These are phyloP conservation scores for Grallaria varia DNA, from an alignment of 2,113 vertebrate genomes.

Conservation along the genomic window DNA sequence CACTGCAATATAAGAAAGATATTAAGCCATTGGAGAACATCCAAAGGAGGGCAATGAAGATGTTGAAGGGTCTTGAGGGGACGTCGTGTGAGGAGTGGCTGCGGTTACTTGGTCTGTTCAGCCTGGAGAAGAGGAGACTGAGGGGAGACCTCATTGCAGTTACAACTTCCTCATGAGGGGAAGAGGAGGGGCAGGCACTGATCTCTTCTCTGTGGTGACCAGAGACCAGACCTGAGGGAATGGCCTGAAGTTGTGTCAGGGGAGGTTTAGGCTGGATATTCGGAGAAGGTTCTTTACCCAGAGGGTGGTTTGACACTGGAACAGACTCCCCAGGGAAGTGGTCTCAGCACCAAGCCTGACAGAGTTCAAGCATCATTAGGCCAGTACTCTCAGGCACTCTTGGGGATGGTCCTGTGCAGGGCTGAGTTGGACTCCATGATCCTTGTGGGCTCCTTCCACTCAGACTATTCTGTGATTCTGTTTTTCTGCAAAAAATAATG, in stretches of 20 bases:
- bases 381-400: neutral
- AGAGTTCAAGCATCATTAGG: neutral
- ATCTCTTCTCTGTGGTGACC: neutral
- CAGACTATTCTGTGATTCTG: neutral
- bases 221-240: neutral
- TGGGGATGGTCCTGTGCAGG: neutral
- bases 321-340: neutral
- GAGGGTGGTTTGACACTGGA: neutral
- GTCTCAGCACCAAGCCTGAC: neutral
- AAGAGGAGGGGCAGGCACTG: neutral
- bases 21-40: neutral
- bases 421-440: neutral
- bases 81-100: fast-evolving
- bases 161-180: neutral
- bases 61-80: neutral
- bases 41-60: neutral
- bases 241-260: neutral
- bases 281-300: neutral
- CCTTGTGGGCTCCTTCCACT: neutral
- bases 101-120: neutral
- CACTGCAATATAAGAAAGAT: fast-evolving
- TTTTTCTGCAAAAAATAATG: neutral
- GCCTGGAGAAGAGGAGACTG: neutral
- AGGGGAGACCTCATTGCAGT: neutral
- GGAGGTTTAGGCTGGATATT: neutral